These are phyloP conservation scores for Pyrochroa serraticornis DNA, from an alignment of 2,888 invertebrate genomes.

Conservation along the genomic window DNA sequence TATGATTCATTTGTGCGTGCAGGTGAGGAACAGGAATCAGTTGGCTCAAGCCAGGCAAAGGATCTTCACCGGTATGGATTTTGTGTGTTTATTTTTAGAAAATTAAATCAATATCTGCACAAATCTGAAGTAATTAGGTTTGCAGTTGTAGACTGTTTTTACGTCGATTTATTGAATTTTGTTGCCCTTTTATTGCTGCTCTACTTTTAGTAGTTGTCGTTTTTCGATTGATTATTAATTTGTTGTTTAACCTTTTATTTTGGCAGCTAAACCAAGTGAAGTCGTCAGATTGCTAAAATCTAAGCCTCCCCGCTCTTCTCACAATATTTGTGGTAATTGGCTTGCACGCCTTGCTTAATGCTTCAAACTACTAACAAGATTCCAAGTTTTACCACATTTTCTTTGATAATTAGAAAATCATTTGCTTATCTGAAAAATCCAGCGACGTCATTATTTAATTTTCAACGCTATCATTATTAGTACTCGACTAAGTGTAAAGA, in stretches of 20 bases:
- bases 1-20: conserved; percentile 93
- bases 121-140: conserved; percentile 25
- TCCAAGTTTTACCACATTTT: conserved; percentile 8
- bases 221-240: conserved; percentile 1
- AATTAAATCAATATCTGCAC: conserved; percentile 33
- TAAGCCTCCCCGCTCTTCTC: conserved; percentile 56
- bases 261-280: conserved; percentile 57
- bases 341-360: conserved; percentile 50
- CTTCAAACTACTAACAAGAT: conserved; percentile 30
- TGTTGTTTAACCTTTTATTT: conserved; percentile 41
- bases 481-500: no score
- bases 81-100: conserved; percentile 35
- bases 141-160: neutral
- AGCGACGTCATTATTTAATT: neutral
- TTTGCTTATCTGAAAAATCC: neutral
- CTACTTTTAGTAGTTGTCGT: no score
- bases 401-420: neutral
- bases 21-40: conserved; percentile 81
- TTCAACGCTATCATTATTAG: no score
- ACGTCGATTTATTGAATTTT: neutral
- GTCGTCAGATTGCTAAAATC: conserved; percentile 57
- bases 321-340: conserved; percentile 57
- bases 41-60: conserved; percentile 76
- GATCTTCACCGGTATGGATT: conserved; percentile 78
- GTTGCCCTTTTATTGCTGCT: neutral